A percentile compares a stretch with the other conserved stretches of the same genome.
phyloP scores from a whole-genome alignment of 2,113 vertebrate species.

The Pachycephala philippinensis region DNA sequence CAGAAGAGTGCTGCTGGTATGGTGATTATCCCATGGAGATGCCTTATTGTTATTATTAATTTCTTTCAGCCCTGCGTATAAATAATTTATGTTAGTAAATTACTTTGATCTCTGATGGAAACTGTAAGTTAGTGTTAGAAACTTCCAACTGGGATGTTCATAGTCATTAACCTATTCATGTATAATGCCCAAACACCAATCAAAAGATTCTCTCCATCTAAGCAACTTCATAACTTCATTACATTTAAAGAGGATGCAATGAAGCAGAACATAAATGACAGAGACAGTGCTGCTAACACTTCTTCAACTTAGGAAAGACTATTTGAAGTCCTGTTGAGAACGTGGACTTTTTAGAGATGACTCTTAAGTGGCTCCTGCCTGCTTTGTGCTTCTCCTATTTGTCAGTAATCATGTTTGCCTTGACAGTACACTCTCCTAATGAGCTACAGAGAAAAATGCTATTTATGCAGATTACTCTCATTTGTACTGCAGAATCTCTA shows the following conservation, averaged over 20 bases:
- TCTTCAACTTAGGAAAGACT: conserved; percentile 2
- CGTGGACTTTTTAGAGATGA: neutral
- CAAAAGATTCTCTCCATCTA: conserved; percentile 57
- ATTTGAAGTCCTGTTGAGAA: conserved; percentile 18
- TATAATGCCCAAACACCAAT: conserved; percentile 54
- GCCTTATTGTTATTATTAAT: conserved; percentile 71
- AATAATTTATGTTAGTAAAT: conserved; percentile 76
- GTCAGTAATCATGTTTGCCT: neutral
- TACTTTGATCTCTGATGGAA: conserved; percentile 73
- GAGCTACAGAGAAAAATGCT: conserved; percentile 5
- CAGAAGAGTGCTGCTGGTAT: conserved; percentile 60
- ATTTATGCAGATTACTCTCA: neutral
- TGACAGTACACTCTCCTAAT: neutral
- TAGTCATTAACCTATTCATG: conserved; percentile 67
- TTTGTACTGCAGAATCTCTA: neutral
- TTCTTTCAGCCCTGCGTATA: conserved; percentile 59
- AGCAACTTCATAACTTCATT: conserved; percentile 55
- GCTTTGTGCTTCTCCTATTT: neutral
- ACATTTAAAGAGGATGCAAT: conserved; percentile 35
- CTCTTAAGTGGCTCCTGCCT: neutral
- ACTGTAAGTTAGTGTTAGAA: conserved; percentile 64
- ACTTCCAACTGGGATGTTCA: conserved; percentile 68
- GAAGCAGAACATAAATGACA: conserved; percentile 56
- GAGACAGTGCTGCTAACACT: neutral
- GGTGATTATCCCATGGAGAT: conserved; percentile 72